phyloP scores from a whole-genome alignment of 1,140 invertebrate genomes.

The Lithobius niger region DNA sequence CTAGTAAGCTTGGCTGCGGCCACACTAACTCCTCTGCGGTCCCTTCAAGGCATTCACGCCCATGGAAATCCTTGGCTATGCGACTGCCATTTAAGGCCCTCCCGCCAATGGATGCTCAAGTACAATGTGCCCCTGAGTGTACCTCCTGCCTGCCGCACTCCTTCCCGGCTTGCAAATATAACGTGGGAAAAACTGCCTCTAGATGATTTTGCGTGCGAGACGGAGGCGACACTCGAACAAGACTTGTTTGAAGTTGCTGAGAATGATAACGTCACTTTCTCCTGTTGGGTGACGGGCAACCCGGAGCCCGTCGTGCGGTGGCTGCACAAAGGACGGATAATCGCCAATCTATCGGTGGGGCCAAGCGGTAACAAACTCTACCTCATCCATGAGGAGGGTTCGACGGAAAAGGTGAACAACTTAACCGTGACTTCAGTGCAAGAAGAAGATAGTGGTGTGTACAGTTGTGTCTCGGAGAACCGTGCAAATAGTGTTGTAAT shows the following conservation, averaged over 20 bases:
- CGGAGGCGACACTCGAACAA: slow-evolving; percentile 28
- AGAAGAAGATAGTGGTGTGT: slow-evolving; percentile 52
- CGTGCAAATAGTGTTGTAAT: slow-evolving; percentile 55
- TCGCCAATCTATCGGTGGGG: slow-evolving; percentile 35
- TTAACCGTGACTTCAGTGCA: slow-evolving; percentile 54
- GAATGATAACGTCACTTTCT: slow-evolving; percentile 55
- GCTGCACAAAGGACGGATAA: slow-evolving; percentile 35
- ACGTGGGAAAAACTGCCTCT: slow-evolving; percentile 58
- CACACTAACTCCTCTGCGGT: slow-evolving; percentile 47
- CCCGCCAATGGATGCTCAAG: slow-evolving; percentile 59
- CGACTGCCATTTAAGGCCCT: slow-evolving; percentile 53
- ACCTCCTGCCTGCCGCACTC: slow-evolving; percentile 50
- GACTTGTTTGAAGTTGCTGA: slow-evolving; percentile 33
- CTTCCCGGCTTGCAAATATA: slow-evolving; percentile 42
- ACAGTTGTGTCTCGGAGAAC: slow-evolving; percentile 59
- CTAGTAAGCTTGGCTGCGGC: slow-evolving; percentile 47
- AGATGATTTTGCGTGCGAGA: slow-evolving; percentile 65
- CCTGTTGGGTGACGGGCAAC: slow-evolving; percentile 51
- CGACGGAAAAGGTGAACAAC: slow-evolving; percentile 37
- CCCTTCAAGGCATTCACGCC: slow-evolving; percentile 56
- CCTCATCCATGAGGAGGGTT: slow-evolving; percentile 33
- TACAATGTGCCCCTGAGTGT: slow-evolving; percentile 56
- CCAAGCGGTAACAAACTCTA: slow-evolving; percentile 36
- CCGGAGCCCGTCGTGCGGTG: slow-evolving; percentile 49
- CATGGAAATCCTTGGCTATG: slow-evolving; percentile 69